Evolutionary conservation across 2,113 vertebrate genomes (phyloP), one percentile per base, ranked within the genome.

Genomic region (Protobothrops mucrosquamatus): DNA sequence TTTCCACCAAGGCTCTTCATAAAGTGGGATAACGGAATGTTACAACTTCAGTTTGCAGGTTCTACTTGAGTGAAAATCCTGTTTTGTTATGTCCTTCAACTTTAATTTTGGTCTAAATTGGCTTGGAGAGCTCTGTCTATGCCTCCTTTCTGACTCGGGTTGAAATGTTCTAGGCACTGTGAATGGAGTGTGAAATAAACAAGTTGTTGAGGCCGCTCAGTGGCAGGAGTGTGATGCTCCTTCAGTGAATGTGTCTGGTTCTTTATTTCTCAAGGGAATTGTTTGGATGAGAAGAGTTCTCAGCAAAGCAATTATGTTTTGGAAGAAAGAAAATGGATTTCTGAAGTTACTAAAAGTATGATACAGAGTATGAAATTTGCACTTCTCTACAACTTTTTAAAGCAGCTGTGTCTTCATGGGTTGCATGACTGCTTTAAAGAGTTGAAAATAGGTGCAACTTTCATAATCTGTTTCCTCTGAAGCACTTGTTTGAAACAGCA

Each of bases 111-210:
- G 87, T 24, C 22, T 85, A 55, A 56, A 11, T 74, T 46, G 39
- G 39, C 18, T 85, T 89, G 57, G 34, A n/a, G 61, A 92, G 64
- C 34, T 46, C 34, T 34, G 46, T 92, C 85, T 7, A 52, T 87
- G 48, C 61, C 22, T 88, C 51, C 57, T 89, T 39, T 92, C 26
- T 85, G 87, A 89, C 87, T 92, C 24, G 48, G 88, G 52, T 92
- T 85, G 88, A 85, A 59, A 89, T 89, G 26, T 91, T 91, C 10
- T 57, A 55, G 93, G 90, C 46, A 22, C 86, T 91, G 11, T 89
- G 93, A 89, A 85, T 43, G 54, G 87, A 85, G 69, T 93, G 51
- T 93, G 86, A 88, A 93, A 93, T 93, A 93, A 93, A 93, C 18
- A 55, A 88, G 52, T 29, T 52, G 86, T 34, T 52, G 20, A 48